Evolutionary conservation across 2,797 vertebrate species (phyloP).

Genomic region (Perodicticus potto): DNA sequence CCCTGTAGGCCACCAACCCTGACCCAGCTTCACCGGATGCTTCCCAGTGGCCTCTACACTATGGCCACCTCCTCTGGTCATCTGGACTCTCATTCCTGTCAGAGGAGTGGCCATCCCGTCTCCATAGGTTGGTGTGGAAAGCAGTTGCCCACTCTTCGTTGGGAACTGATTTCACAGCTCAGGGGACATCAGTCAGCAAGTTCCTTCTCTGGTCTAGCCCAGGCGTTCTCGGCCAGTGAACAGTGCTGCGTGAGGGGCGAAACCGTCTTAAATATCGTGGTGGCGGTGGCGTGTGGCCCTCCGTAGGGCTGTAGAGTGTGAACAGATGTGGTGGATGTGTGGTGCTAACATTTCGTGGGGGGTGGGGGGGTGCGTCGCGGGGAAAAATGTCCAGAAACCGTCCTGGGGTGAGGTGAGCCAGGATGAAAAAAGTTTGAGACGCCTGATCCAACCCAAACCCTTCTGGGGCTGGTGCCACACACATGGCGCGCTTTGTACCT

Average conservation of each 20-base stretch:
- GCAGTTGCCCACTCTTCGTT: not conserved
- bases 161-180: not conserved
- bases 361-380: not conserved
- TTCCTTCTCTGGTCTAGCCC: not conserved
- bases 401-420: accelerated
- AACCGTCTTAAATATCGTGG: accelerated
- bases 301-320: accelerated
- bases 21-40: not conserved
- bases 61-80: not conserved
- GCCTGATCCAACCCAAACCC: not conserved
- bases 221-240: accelerated
- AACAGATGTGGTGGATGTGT: not conserved
- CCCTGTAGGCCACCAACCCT: not conserved
- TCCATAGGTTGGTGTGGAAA: not conserved
- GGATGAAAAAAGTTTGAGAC: not conserved
- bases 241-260: accelerated
- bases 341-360: not conserved
- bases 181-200: accelerated
- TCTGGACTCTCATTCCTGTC: not conserved
- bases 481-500: accelerated
- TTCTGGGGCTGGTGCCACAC: not conserved
- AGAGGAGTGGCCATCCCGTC: not conserved
- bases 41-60: not conserved
- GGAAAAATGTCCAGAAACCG: too few relatives aligned
- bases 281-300: not conserved